Conservation (phyloP, 2,113 vertebrate species). For the Leptobrachium ailaonicum region DNA sequence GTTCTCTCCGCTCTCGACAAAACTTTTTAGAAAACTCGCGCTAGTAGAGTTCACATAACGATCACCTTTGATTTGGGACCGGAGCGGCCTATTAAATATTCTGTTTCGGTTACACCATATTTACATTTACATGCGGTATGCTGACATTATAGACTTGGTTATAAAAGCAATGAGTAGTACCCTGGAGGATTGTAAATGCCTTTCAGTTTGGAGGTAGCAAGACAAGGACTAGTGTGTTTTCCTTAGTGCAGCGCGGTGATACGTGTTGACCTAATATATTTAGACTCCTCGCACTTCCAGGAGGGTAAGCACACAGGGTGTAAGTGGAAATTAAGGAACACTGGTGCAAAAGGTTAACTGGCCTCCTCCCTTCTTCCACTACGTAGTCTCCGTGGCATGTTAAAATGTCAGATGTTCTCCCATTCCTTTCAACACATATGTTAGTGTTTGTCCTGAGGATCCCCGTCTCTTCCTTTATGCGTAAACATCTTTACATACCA, state of each 20-base stretch:
- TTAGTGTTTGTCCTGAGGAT: not conserved
- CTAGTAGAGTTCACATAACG: slow-evolving; percentile 45
- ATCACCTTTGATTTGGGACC: slow-evolving; percentile 63
- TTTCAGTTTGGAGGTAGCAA: slow-evolving; percentile 19
- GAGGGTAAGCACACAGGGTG: not conserved
- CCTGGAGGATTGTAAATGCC: slow-evolving; percentile 28
- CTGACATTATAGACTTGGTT: slow-evolving; percentile 19
- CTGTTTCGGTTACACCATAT: slow-evolving; percentile 48
- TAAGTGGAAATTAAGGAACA: not conserved
- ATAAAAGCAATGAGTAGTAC: not conserved
- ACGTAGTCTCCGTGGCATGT: not conserved
- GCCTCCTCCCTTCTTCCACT: not conserved
- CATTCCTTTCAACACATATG: not conserved
- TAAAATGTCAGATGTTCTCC: not conserved
- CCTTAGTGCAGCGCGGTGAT: slow-evolving; percentile 5
- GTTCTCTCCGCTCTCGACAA: slow-evolving; percentile 51
- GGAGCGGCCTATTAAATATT: slow-evolving; percentile 56
- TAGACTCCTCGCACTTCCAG: slow-evolving; percentile 6
- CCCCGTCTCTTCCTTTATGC: no score
- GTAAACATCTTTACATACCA: no score
- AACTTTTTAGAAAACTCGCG: slow-evolving; percentile 57
- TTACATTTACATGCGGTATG: slow-evolving; percentile 51
- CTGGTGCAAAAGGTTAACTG: not conserved
- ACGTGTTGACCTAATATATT: slow-evolving; percentile 26
- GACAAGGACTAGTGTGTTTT: slow-evolving; percentile 22